Evolutionary conservation across 2,113 vertebrate genomes (phyloP), one percentile per base, ranked within the genome.

Genomic region (Calidris pugnax): DNA sequence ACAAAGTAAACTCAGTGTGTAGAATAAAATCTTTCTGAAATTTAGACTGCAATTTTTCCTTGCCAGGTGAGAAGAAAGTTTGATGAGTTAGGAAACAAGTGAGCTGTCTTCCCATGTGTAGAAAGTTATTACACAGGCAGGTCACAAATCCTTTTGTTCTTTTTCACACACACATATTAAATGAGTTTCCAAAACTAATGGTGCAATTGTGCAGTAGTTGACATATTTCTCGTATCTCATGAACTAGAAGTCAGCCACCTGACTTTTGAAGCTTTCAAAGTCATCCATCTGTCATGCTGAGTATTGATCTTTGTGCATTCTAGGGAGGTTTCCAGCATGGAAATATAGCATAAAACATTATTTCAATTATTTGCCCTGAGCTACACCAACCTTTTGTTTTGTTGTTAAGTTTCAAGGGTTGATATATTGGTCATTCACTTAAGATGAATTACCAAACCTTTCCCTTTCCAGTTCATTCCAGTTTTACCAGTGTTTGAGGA

Each of bases 31-130:
- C 9, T 66, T 90, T 83, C 82, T 47, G 19, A 76, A 93, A 85
- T 93, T 96, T 97, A 87, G 77, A 91, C 57, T 93, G 80, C 48
- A 93, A 24, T 95, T 97, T 97, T 92, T 63, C 82, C 55, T 97
- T 97, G 76, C 66, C 79, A 77, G 33, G 75, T 97, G 79, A 84
- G 83, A 88, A 79, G 27, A 39, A 97, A 87, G 43, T 89, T 82
- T 92, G 76, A 71, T 48, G 94, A 84, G 48, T 72, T 94, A 85
- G 57, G 86, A 95, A 94, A 63, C 39, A 87, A 50, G 51, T 63
- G 85, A 94, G 69, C 60, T 95, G 55, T 69, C 33, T 85, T 91
- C 51, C 43, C 27, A 22, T 59, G n/a, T 85, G 33, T 69, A 87
- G 74, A 93, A 83, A 78, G 13, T 26, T 63, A 86, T 96, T 84